Percentiles rank a stretch among this genome's conserved stretches.
phyloP scores from a whole-genome alignment of 2,797 vertebrate species.

The Uromys caudimaculatus region DNA sequence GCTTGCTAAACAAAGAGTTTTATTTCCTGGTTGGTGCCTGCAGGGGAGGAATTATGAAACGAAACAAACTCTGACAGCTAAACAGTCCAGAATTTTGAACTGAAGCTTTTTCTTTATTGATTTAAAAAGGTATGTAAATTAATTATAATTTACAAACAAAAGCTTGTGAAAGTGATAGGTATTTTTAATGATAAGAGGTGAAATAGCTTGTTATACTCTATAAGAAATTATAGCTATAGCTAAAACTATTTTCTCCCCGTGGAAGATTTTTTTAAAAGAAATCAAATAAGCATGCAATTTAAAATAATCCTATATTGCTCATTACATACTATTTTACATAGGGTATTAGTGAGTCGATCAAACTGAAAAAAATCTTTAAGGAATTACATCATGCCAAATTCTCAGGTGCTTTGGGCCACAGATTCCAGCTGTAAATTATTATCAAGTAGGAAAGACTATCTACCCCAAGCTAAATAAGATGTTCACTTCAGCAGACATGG shows the following conservation, averaged over 20 bases:
- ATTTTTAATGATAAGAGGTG: constrained; percentile 42
- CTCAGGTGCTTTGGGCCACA: background rate
- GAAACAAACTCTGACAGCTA: constrained; percentile 81
- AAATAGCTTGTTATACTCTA: constrained; percentile 48
- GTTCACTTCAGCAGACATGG: background rate
- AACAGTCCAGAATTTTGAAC: constrained; percentile 81
- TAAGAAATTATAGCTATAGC: constrained; percentile 57
- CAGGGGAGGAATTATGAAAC: constrained; percentile 86
- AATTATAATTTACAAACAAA: constrained; percentile 79
- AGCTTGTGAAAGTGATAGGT: constrained; percentile 53
- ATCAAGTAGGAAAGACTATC: background rate
- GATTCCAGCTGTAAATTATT: background rate
- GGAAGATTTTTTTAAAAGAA: background rate
- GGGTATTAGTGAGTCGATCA: constrained; percentile 51
- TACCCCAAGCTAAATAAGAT: background rate
- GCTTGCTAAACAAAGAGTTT: constrained; percentile 84
- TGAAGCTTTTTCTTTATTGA: constrained; percentile 74
- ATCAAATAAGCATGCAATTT: background rate
- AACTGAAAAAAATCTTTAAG: constrained; percentile 38
- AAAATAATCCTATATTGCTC: background rate
- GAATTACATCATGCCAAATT: constrained; percentile 1
- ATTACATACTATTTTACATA: constrained; percentile 1
- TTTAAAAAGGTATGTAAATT: constrained; percentile 85
- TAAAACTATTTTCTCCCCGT: background rate
- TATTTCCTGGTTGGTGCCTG: constrained; percentile 85